Conservation (phyloP, 2,113 vertebrate species). For the Triplophysa tibetana region DNA sequence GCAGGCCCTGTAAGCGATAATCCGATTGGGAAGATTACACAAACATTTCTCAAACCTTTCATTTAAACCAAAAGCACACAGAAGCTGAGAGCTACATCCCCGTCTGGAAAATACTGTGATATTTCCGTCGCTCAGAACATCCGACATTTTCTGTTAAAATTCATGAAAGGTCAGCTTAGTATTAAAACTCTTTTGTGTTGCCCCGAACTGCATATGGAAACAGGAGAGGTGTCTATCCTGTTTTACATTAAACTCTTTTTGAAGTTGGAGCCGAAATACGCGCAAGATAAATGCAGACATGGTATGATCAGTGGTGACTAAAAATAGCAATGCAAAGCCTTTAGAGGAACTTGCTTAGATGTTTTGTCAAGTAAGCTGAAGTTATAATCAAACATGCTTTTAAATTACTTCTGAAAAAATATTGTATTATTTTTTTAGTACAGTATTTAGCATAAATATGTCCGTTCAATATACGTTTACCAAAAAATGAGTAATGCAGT, state of each 20-base stretch:
- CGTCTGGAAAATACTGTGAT: constrained; percentile 8
- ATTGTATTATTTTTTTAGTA: too few relatives aligned
- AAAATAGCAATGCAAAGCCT: too few relatives aligned
- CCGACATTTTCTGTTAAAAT: constrained; percentile 30
- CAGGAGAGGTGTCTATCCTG: neutral
- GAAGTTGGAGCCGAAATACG: neutral
- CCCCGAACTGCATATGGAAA: constrained; percentile 1
- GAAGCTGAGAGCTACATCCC: neutral
- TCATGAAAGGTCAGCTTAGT: constrained; percentile 39
- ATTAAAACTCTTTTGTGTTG: constrained; percentile 18
- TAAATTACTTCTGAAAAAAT: too few relatives aligned
- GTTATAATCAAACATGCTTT: too few relatives aligned
- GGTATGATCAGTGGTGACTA: too few relatives aligned
- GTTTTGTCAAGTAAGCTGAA: too few relatives aligned
- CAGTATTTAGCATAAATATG: too few relatives aligned
- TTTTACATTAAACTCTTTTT: neutral
- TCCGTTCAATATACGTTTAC: too few relatives aligned
- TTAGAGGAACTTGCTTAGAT: too few relatives aligned
- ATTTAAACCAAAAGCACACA: constrained; percentile 48
- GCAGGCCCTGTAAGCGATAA: constrained; percentile 57
- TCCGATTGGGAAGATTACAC: constrained; percentile 56
- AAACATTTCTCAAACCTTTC: constrained; percentile 49
- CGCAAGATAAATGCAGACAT: too few relatives aligned
- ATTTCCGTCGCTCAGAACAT: constrained; percentile 14
- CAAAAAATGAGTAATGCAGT: too few relatives aligned